phyloP scores from a whole-genome alignment of 2,888 invertebrate genomes.

The Boloria selene region DNA sequence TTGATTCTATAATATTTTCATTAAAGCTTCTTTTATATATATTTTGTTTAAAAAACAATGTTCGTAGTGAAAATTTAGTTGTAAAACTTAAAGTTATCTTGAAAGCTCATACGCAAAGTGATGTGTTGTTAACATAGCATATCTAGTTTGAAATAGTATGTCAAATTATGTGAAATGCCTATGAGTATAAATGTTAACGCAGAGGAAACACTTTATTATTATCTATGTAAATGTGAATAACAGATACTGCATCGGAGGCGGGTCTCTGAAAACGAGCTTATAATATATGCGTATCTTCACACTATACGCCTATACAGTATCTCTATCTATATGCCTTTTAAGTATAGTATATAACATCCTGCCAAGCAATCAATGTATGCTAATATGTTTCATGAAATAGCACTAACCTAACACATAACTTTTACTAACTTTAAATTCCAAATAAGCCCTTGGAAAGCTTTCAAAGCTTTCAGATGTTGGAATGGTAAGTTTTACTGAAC shows the following conservation, averaged over 20 bases:
- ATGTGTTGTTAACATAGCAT: too few relatives aligned
- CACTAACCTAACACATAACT: neutral
- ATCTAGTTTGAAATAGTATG: too few relatives aligned
- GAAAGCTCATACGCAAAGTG: too few relatives aligned
- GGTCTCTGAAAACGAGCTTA: conserved; percentile 24
- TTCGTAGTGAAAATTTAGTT: too few relatives aligned
- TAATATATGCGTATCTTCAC: conserved; percentile 6
- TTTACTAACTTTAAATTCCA: conserved; percentile 16
- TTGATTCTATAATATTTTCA: too few relatives aligned
- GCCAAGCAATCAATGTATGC: neutral
- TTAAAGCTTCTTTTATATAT: too few relatives aligned
- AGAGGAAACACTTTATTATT: too few relatives aligned
- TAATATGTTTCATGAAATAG: neutral
- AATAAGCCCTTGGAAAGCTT: neutral
- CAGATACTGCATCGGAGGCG: conserved; percentile 21
- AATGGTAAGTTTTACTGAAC: neutral
- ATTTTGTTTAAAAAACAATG: too few relatives aligned
- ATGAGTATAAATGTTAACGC: neutral
- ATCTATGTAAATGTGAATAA: neutral
- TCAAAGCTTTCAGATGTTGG: neutral
- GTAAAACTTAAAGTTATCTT: too few relatives aligned
- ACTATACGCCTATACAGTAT: neutral
- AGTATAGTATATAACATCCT: neutral
- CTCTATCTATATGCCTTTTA: neutral
- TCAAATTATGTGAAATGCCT: neutral